These are phyloP conservation scores for Miichthys miiuy DNA, from an alignment of 2,797 vertebrate species.

Conservation along the genomic window DNA sequence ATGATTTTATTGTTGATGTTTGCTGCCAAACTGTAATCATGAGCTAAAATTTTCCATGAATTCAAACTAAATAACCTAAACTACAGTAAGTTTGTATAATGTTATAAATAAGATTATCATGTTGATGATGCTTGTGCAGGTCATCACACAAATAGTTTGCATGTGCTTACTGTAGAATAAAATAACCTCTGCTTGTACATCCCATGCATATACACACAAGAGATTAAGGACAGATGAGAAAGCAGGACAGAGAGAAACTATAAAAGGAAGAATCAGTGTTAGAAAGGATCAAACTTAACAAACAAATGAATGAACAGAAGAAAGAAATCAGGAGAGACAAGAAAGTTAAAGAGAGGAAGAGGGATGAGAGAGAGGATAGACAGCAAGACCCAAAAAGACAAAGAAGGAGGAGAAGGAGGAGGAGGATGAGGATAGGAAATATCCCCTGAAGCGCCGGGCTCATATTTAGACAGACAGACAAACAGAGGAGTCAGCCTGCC, in stretches of 20 bases:
- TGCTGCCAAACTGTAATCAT: slow-evolving; percentile 49
- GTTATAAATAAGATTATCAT: slow-evolving; percentile 19
- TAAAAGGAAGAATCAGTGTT: slow-evolving; percentile 16
- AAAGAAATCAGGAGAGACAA: slow-evolving; percentile 24
- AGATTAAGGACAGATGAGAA: slow-evolving; percentile 31
- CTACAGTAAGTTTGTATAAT: slow-evolving; percentile 12
- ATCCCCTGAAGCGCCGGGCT: slow-evolving; percentile 56
- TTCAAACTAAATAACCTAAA: slow-evolving; percentile 29
- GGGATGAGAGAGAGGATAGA: slow-evolving; percentile 25
- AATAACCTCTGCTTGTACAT: slow-evolving; percentile 10
- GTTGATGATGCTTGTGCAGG: slow-evolving; percentile 7
- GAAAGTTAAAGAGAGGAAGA: slow-evolving; percentile 16
- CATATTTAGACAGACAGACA: slow-evolving; percentile 71
- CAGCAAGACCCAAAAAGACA: slow-evolving; percentile 34
- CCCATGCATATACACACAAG: background rate
- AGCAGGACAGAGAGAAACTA: slow-evolving; percentile 10
- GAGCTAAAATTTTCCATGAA: slow-evolving; percentile 20
- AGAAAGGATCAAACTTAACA: slow-evolving; percentile 20
- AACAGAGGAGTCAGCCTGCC: slow-evolving; percentile 62
- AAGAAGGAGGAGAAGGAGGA: slow-evolving; percentile 31
- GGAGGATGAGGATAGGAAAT: slow-evolving; percentile 40
- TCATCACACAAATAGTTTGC: background rate
- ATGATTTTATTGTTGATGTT: slow-evolving; percentile 28
- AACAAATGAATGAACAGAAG: slow-evolving; percentile 22
- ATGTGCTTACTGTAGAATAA: background rate